Conservation (phyloP, 1,140 invertebrate genomes). For the Planococcus citri region DNA sequence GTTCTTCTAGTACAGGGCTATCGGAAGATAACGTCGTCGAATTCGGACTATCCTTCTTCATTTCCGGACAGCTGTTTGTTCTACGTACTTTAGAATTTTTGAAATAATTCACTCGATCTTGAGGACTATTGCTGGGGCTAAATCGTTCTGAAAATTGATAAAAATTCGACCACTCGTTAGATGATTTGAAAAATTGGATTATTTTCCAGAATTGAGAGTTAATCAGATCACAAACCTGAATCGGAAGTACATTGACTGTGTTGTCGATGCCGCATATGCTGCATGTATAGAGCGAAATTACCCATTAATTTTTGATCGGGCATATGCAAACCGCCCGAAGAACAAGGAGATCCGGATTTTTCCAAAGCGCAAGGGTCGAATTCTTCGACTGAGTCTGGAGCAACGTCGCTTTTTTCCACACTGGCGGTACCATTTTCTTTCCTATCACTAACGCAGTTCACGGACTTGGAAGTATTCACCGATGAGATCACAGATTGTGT, state of each 20-base stretch:
- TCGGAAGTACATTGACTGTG: slow-evolving; percentile 44
- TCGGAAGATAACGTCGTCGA: slow-evolving; percentile 27
- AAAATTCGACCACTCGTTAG: too few species aligned
- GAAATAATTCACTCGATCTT: slow-evolving; percentile 27
- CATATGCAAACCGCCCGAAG: slow-evolving; percentile 46
- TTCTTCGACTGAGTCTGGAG: slow-evolving; percentile 12
- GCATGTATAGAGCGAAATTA: slow-evolving; percentile 48
- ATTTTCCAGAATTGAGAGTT: neutral
- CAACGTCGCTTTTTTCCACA: neutral
- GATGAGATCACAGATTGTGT: slow-evolving; percentile 8
- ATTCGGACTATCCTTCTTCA: slow-evolving; percentile 35
- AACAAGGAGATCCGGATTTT: slow-evolving; percentile 36
- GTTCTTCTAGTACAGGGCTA: slow-evolving; percentile 15
- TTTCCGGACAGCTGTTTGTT: slow-evolving; percentile 49
- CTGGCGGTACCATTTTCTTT: neutral
- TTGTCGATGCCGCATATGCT: slow-evolving; percentile 39
- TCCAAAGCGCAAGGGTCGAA: slow-evolving; percentile 35
- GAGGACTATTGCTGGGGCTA: slow-evolving; percentile 36
- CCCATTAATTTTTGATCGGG: slow-evolving; percentile 44
- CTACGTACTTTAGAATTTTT: slow-evolving; percentile 35
- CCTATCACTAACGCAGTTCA: neutral
- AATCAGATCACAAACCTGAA: neutral
- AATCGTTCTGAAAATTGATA: slow-evolving; percentile 25
- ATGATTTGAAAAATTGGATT: neutral
- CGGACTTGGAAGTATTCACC: neutral